These are phyloP conservation scores for Lucilia cuprina DNA, from an alignment of 1,140 invertebrate genomes.

Conservation along the genomic window DNA sequence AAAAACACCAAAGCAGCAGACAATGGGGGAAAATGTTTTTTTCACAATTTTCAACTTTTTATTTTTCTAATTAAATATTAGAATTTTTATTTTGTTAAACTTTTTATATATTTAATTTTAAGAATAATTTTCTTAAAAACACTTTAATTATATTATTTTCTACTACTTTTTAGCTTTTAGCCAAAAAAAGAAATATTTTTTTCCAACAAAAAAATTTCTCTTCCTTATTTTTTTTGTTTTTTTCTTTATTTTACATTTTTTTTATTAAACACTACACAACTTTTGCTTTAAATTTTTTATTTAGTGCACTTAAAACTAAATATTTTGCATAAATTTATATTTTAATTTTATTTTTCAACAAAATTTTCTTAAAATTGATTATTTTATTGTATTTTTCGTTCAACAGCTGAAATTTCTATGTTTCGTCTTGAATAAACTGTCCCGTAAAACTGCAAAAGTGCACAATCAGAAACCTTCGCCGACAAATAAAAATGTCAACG, in stretches of 20 bases:
- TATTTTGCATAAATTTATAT: neutral
- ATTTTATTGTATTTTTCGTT: neutral
- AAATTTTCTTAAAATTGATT: neutral
- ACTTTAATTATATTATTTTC: neutral
- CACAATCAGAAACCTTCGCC: neutral
- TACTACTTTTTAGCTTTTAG: neutral
- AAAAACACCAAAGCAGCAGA: neutral
- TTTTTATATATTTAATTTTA: too few relatives aligned
- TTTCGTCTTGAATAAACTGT: neutral
- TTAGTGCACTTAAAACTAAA: neutral
- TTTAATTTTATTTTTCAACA: neutral
- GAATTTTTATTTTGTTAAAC: too few relatives aligned
- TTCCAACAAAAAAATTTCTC: neutral
- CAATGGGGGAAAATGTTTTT: neutral
- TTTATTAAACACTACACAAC: neutral
- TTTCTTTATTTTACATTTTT: neutral
- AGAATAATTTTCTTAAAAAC: neutral
- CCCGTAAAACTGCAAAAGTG: conserved; percentile 6
- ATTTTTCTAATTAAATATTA: neutral
- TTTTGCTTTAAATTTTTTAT: neutral
- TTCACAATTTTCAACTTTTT: neutral
- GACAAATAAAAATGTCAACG: too few relatives aligned
- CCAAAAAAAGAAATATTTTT: neutral
- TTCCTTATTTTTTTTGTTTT: neutral
- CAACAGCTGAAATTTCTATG: conserved; percentile 2